Evolutionary conservation across 1,140 invertebrate genomes (phyloP).

Genomic region (Apis laboriosa): DNA sequence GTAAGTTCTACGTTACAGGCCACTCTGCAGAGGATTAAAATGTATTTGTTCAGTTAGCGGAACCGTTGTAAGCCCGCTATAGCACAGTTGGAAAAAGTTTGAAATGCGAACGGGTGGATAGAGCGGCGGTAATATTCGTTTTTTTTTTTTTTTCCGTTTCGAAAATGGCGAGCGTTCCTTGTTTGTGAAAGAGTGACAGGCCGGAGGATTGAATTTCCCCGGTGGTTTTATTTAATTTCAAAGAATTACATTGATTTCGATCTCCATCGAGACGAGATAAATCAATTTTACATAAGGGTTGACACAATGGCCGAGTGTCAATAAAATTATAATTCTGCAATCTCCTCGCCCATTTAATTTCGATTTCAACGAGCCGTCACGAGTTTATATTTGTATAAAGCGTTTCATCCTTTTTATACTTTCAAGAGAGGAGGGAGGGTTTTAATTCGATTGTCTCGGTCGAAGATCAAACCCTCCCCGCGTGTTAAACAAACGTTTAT

Average conservation of each 20-base stretch:
- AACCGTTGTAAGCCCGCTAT: not conserved
- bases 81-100: not conserved
- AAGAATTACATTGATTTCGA: not conserved
- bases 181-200: not conserved
- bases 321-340: not conserved
- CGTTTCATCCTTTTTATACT: not conserved
- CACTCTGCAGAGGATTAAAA: not conserved
- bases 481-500: constrained; percentile 1
- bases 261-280: not conserved
- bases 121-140: not conserved
- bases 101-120: not conserved
- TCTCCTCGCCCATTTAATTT: not conserved
- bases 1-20: not conserved
- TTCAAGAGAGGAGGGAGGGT: not conserved
- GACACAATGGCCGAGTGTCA: not conserved
- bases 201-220: not conserved
- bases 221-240: not conserved
- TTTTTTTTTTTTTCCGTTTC: constrained; percentile 2
- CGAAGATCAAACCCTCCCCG: not conserved
- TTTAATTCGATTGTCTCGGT: not conserved
- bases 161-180: not conserved
- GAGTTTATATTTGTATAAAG: not conserved
- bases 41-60: not conserved
- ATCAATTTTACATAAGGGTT: not conserved
- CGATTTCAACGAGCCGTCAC: not conserved